Evolutionary conservation across 2,888 invertebrate genomes (phyloP).

Genomic region (Philereme vetulata): DNA sequence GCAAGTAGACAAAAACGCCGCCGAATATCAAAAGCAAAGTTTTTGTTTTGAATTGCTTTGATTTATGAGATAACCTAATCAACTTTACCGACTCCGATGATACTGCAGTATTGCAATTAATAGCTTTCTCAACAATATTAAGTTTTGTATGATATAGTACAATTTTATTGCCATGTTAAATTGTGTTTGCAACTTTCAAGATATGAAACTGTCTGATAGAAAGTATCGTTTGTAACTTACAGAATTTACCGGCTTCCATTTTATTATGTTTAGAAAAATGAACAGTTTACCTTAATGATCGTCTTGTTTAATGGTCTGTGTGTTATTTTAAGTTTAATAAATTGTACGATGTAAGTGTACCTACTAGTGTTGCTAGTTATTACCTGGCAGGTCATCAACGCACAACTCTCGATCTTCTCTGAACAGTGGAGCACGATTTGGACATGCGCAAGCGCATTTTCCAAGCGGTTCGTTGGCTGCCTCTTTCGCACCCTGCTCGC

Average conservation of each 20-base stretch:
- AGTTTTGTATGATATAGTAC: slow-evolving; percentile 18
- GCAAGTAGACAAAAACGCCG: background rate
- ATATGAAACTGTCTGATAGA: slow-evolving; percentile 16
- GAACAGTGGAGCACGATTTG: slow-evolving; percentile 89
- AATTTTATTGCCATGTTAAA: slow-evolving; percentile 12
- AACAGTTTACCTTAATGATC: no score
- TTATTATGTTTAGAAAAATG: no score
- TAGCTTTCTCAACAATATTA: slow-evolving; percentile 30
- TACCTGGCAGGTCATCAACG: slow-evolving; percentile 93
- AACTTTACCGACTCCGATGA: slow-evolving; percentile 33
- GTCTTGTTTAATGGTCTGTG: no score
- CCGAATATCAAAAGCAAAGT: slow-evolving; percentile 10
- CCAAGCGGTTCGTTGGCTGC: slow-evolving; percentile 44
- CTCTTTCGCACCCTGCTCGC: slow-evolving; percentile 70
- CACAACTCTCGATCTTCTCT: slow-evolving; percentile 93
- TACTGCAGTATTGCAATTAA: slow-evolving; percentile 30
- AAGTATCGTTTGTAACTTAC: background rate
- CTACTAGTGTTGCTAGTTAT: background rate
- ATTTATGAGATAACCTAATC: slow-evolving; percentile 31
- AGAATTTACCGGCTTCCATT: no score
- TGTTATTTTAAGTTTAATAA: no score
- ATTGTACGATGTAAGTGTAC: no score
- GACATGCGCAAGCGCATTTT: slow-evolving; percentile 90
- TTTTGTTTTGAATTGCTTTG: slow-evolving; percentile 18
- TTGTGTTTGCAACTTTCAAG: slow-evolving; percentile 11